These are phyloP conservation scores for Acleris emargana DNA, from an alignment of 2,888 invertebrate genomes.

Conservation along the genomic window DNA sequence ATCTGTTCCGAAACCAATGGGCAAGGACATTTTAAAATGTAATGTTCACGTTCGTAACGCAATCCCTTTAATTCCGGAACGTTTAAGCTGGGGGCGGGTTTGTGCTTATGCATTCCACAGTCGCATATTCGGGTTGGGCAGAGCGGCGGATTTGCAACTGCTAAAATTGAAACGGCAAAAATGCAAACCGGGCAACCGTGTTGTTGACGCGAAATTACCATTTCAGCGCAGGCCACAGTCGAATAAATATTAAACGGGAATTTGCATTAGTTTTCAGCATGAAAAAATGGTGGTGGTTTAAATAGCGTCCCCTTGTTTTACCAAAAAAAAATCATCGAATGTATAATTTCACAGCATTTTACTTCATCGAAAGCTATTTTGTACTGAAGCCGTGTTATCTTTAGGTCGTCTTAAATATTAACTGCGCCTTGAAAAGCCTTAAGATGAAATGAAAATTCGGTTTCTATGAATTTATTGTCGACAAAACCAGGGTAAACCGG, in stretches of 20 bases:
- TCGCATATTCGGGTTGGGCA: conserved; percentile 54
- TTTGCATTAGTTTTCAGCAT: conserved; percentile 40
- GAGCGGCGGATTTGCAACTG: conserved; percentile 41
- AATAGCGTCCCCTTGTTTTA: too few relatives aligned
- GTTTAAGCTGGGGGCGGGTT: conserved; percentile 22
- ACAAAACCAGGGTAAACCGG: too few relatives aligned
- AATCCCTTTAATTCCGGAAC: conserved; percentile 33
- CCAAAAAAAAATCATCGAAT: too few relatives aligned
- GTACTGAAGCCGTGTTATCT: too few relatives aligned
- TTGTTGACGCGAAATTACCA: conserved; percentile 78
- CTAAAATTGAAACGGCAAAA: conserved; percentile 67
- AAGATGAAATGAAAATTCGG: too few relatives aligned
- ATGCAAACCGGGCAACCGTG: conserved; percentile 66
- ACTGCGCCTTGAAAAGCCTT: too few relatives aligned
- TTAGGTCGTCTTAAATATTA: too few relatives aligned
- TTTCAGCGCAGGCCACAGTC: conserved; percentile 69
- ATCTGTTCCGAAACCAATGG: conserved; percentile 13
- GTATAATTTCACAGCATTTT: too few relatives aligned
- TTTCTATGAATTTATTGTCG: too few relatives aligned
- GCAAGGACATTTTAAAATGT: conserved; percentile 28
- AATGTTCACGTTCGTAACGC: conserved; percentile 11
- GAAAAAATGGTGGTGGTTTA: too few relatives aligned
- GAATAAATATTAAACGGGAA: conserved; percentile 76
- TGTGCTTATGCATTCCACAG: conserved; percentile 56
- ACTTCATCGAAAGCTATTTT: too few relatives aligned